These are phyloP conservation scores for mouse (Mus musculus) DNA, from an alignment of 2,113 vertebrate species.

Conservation along the genomic window GRCm39 chr7:37230001-37230500, in stretches of 20 bases:
- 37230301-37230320: not conserved
- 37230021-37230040: not conserved
- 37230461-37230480: not conserved
- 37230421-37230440: not conserved
- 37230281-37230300: not conserved
- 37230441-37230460: no score
- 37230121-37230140: not conserved
- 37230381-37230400: rapidly evolving
- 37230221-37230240: not conserved
- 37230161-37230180: not conserved
- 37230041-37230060: not conserved
- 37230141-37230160: not conserved
- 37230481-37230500: not conserved
- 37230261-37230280: not conserved
- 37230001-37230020: not conserved
- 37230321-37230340: not conserved
- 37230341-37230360: not conserved
- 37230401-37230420: not conserved
- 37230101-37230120: not conserved
- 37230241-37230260: not conserved
- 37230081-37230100: not conserved
- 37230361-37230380: not conserved
- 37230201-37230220: not conserved
- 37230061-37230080: not conserved
- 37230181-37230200: not conserved